phyloP scores from a whole-genome alignment of 2,113 vertebrate species.

The Myrmecobius fasciatus region DNA sequence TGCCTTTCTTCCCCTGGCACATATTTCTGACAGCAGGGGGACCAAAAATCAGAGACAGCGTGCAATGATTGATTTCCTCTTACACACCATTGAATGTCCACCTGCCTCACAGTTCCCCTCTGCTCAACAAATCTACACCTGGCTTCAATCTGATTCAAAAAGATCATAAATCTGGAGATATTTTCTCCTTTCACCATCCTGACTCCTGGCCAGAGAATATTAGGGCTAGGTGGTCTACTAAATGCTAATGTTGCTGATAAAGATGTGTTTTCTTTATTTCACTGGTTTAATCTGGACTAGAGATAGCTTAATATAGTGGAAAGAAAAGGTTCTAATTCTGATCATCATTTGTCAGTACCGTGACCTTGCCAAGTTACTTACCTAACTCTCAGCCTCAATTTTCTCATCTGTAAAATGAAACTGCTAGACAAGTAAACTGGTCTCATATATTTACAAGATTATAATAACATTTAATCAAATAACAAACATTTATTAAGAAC shows the following conservation, averaged over 20 bases:
- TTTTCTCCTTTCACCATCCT: neutral
- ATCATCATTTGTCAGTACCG: neutral
- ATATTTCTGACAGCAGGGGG: neutral
- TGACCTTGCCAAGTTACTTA: accelerated
- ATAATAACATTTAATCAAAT: neutral
- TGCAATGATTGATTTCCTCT: neutral
- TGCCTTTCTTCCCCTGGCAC: neutral
- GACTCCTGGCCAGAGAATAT: neutral
- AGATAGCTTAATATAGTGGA: neutral
- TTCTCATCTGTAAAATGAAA: neutral
- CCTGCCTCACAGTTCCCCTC: neutral
- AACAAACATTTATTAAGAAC: neutral
- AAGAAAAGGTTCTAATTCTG: neutral
- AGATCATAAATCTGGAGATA: neutral
- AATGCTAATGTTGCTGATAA: neutral
- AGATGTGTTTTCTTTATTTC: neutral
- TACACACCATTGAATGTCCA: neutral
- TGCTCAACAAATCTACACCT: neutral
- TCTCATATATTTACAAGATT: neutral
- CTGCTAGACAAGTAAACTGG: neutral
- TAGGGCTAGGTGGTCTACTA: neutral
- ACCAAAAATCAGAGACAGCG: neutral
- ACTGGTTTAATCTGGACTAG: neutral
- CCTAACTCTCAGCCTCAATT: neutral
- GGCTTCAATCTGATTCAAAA: neutral